Evolutionary conservation across 1,140 invertebrate genomes (phyloP).

Genomic region (Aphaenogaster rudis): DNA sequence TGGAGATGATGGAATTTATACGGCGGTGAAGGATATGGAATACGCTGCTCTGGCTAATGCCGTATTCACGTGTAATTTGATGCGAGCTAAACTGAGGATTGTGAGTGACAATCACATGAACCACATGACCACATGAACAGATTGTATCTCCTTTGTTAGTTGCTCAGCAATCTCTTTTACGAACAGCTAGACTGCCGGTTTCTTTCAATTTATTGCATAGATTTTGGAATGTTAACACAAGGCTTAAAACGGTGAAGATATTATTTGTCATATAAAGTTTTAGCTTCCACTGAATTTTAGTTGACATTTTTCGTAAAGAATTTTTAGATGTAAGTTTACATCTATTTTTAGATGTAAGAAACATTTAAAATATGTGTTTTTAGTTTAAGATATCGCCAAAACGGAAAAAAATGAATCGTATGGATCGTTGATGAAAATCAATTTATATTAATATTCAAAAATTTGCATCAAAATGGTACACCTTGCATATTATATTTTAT

Average conservation of each 20-base stretch:
- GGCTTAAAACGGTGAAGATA: not conserved
- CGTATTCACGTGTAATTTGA: constrained; percentile 41
- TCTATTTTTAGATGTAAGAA: not conserved
- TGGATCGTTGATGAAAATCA: not conserved
- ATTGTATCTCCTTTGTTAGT: not conserved
- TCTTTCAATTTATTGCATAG: not conserved
- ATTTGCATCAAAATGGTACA: not conserved
- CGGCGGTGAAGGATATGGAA: not conserved
- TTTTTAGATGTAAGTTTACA: not conserved
- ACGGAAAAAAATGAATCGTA: too few relatives aligned
- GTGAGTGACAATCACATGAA: not conserved
- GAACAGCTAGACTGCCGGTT: not conserved
- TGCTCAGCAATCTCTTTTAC: not conserved
- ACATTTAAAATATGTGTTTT: not conserved
- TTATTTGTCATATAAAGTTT: not conserved
- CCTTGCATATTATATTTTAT: not conserved
- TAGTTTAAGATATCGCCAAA: not conserved
- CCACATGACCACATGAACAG: not conserved
- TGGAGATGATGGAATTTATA: not conserved
- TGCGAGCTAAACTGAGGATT: not conserved
- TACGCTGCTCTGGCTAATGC: not conserved
- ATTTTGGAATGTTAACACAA: not conserved
- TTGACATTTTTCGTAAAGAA: not conserved
- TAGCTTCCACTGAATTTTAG: not conserved
- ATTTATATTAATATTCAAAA: not conserved